Conservation (phyloP, 2,113 vertebrate species). For the Cryptomyrus ogoouensis region DNA sequence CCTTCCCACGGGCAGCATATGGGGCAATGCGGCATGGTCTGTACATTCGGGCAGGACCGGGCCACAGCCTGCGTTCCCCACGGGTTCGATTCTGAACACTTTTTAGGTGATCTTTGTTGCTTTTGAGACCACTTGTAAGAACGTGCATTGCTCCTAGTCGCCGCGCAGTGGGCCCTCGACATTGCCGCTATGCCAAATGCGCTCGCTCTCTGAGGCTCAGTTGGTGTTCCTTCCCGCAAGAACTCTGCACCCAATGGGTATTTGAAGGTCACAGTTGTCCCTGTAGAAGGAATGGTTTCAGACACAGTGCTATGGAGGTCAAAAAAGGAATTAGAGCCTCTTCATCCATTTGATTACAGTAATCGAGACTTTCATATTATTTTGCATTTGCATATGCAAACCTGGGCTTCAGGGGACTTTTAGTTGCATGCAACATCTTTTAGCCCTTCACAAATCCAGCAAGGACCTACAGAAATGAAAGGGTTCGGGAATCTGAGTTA, state of each 20-base stretch:
- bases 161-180: not conserved
- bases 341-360: not conserved
- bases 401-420: not conserved
- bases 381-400: not conserved
- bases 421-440: not conserved
- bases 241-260: not conserved
- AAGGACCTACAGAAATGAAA: not conserved
- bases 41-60: not conserved
- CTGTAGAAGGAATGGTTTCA: not conserved
- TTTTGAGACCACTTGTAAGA: not conserved
- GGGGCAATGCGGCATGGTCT: not conserved
- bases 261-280: not conserved
- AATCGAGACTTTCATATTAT: not conserved
- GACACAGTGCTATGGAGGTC: not conserved
- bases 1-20: not conserved
- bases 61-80: not conserved
- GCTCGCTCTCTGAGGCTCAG: not conserved
- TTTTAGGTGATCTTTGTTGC: not conserved
- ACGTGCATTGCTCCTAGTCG: not conserved
- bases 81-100: not conserved
- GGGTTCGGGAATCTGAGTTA: not conserved
- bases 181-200: not conserved
- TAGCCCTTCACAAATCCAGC: not conserved
- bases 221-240: not conserved
- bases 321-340: not conserved